phyloP scores from a whole-genome alignment of 2,888 invertebrate species.

The Morpho helenor region DNA sequence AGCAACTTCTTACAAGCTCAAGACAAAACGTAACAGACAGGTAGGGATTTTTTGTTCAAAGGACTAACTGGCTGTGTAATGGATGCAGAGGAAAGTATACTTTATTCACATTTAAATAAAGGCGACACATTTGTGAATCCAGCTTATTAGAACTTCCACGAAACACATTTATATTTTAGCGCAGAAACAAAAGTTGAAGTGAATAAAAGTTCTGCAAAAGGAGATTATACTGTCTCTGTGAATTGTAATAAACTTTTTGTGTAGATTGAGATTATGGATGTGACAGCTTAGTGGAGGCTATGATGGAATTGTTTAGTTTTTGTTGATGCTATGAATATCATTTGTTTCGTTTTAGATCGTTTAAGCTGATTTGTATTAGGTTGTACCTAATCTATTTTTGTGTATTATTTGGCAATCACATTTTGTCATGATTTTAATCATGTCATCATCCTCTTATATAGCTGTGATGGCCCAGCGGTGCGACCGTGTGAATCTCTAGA shows the following conservation, averaged over 20 bases:
- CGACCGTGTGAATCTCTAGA: too few species aligned
- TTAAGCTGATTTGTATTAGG: too few species aligned
- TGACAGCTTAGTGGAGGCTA: constrained; percentile 9
- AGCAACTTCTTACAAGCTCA: constrained; percentile 20
- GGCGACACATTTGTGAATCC: background rate
- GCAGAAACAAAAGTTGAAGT: constrained; percentile 24
- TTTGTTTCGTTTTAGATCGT: background rate
- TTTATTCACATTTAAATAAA: constrained; percentile 1
- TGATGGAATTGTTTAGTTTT: constrained; percentile 8
- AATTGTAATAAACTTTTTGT: constrained; percentile 20
- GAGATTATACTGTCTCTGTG: constrained; percentile 19
- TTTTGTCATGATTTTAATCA: too few species aligned
- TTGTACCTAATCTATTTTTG: too few species aligned
- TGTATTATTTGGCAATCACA: too few species aligned
- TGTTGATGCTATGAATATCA: background rate
- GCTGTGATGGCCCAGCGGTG: too few species aligned
- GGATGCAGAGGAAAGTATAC: background rate
- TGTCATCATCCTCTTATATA: too few species aligned
- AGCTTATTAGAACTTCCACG: constrained; percentile 19
- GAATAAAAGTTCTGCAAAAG: constrained; percentile 26
- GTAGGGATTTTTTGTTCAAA: constrained; percentile 17
- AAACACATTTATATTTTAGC: constrained; percentile 23
- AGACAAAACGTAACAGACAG: constrained; percentile 21
- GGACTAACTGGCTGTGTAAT: constrained; percentile 11
- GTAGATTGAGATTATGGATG: constrained; percentile 15